phyloP scores from a whole-genome alignment of 1,140 invertebrate genomes.

The Eubasilissa regina region DNA sequence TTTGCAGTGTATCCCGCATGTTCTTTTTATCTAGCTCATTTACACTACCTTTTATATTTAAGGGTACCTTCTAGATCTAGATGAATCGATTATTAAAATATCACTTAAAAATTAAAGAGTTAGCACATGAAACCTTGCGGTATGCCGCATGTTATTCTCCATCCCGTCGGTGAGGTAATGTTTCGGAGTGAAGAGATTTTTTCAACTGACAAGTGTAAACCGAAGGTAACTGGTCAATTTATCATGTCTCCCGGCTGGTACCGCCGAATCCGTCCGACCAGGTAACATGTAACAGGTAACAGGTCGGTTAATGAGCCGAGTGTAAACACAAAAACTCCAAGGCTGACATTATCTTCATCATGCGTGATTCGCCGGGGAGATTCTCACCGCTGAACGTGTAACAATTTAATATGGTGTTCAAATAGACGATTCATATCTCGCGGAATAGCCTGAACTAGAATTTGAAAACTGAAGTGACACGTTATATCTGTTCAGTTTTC shows the following conservation, averaged over 20 bases:
- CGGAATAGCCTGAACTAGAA: neutral
- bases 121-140: too few relatives aligned
- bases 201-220: conserved; percentile 16
- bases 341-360: conserved; percentile 21
- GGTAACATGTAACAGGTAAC: neutral
- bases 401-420: conserved; percentile 28
- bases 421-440: conserved; percentile 11
- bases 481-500: too few relatives aligned
- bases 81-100: too few relatives aligned
- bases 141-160: too few relatives aligned
- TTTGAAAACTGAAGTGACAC: too few relatives aligned
- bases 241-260: conserved; percentile 9
- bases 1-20: too few relatives aligned
- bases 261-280: neutral
- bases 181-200: neutral
- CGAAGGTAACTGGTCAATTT: neutral
- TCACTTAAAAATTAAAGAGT: too few relatives aligned
- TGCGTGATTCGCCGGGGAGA: conserved; percentile 15
- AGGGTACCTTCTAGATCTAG: too few relatives aligned
- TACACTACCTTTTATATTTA: too few relatives aligned
- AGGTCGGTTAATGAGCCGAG: conserved; percentile 3
- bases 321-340: conserved; percentile 11
- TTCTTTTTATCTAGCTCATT: too few relatives aligned
- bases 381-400: neutral
- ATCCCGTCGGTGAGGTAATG: too few relatives aligned